Conservation (phyloP, 2,113 vertebrate genomes). For the Empidonax alnorum region DNA sequence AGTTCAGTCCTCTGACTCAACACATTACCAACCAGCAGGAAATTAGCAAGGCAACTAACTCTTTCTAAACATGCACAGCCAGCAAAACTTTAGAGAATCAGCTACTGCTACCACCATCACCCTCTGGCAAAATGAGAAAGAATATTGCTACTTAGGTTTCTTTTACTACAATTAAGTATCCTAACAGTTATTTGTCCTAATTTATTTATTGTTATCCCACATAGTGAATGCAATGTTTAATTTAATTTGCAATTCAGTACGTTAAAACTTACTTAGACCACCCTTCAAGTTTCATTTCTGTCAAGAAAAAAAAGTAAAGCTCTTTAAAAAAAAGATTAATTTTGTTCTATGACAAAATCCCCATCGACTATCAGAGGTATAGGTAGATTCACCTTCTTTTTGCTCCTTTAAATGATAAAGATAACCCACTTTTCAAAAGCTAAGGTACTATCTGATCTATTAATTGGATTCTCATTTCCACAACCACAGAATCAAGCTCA, state of each 20-base stretch:
- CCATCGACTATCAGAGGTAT: neutral
- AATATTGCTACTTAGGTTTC: neutral
- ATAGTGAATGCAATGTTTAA: neutral
- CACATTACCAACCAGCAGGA: conserved; percentile 44
- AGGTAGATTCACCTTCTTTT: neutral
- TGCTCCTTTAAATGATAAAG: neutral
- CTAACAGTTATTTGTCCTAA: neutral
- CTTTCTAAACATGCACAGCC: neutral
- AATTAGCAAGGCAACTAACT: conserved; percentile 48
- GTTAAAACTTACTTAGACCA: neutral
- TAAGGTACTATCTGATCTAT: neutral
- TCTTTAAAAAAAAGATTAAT: neutral
- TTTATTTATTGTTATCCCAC: neutral
- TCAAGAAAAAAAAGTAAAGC: neutral
- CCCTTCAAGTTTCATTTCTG: neutral
- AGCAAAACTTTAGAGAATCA: conserved; percentile 29
- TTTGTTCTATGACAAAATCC: neutral
- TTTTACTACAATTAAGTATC: neutral
- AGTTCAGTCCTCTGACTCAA: conserved; percentile 51
- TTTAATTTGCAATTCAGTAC: neutral
- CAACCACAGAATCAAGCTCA: neutral
- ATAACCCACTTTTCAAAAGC: neutral
- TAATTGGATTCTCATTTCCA: neutral
- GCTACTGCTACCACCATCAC: neutral
- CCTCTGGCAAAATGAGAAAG: neutral